Evolutionary conservation across 1,140 invertebrate species (phyloP).

Genomic region (Microplitis mediator): DNA sequence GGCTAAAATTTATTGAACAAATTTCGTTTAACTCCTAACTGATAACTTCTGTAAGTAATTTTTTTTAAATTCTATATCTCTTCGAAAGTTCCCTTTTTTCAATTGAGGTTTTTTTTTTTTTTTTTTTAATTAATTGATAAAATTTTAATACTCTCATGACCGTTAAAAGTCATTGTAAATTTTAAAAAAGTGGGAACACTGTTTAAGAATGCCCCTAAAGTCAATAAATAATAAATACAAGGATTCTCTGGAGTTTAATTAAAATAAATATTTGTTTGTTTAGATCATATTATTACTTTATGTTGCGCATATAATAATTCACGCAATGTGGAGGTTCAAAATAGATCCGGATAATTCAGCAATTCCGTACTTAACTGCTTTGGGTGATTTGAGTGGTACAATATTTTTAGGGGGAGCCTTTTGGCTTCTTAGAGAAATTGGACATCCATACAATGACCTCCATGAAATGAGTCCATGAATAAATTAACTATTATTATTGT

Average conservation of each 20-base stretch:
- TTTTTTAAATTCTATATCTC: too few species aligned
- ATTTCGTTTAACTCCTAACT: too few species aligned
- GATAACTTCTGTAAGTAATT: too few species aligned
- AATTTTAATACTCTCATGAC: too few species aligned
- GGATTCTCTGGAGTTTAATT: neutral
- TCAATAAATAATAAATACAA: neutral
- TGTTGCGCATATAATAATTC: constrained; percentile 84
- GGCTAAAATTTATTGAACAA: too few species aligned
- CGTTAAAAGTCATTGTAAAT: too few species aligned
- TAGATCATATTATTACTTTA: constrained; percentile 83
- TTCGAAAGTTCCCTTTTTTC: too few species aligned
- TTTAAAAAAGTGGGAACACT: too few species aligned
- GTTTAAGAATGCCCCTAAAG: too few species aligned
- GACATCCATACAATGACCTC: constrained; percentile 2
- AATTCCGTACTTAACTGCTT: constrained; percentile 92
- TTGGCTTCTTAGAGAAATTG: constrained; percentile 67
- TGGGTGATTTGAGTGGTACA: constrained; percentile 92
- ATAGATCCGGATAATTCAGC: constrained; percentile 97
- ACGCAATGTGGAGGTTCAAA: constrained; percentile 87
- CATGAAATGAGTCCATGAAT: too few species aligned
- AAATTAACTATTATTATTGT: neutral
- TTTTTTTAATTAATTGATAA: too few species aligned
- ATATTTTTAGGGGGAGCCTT: constrained; percentile 85
- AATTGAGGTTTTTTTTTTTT: too few species aligned
- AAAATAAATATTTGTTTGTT: constrained; percentile 9